These are phyloP conservation scores for Magallana nippona DNA, from an alignment of 2,888 invertebrate species.

Conservation along the genomic window DNA sequence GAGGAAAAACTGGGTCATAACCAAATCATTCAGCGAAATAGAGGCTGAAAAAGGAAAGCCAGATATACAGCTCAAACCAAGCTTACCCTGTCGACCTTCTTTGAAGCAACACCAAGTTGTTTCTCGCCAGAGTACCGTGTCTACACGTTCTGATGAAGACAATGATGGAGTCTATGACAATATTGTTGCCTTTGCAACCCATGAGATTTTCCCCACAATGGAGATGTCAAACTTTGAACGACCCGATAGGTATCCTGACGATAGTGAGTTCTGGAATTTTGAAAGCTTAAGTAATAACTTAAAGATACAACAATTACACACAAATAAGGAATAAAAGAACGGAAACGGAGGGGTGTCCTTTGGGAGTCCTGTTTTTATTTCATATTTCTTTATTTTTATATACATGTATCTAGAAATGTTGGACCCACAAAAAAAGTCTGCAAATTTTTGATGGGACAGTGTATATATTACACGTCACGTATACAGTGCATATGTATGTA, in stretches of 20 bases:
- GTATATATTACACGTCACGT: too few relatives aligned
- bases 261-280: neutral
- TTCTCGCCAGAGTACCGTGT: constrained; percentile 1
- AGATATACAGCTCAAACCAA: neutral
- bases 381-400: too few relatives aligned
- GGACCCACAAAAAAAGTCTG: too few relatives aligned
- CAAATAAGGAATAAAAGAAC: too few relatives aligned
- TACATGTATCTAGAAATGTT: too few relatives aligned
- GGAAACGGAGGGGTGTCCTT: too few relatives aligned
- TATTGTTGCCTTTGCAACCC: neutral
- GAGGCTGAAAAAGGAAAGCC: neutral
- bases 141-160: neutral
- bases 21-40: neutral
- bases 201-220: neutral
- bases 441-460: too few relatives aligned
- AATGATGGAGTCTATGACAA: neutral
- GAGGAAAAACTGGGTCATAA: constrained; percentile 35
- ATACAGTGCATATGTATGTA: too few relatives aligned
- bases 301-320: too few relatives aligned
- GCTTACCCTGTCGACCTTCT: constrained; percentile 8
- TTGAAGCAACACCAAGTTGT: neutral
- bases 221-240: neutral
- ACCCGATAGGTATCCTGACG: neutral
- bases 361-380: too few relatives aligned
- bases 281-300: neutral